phyloP scores from a whole-genome alignment of 2,797 vertebrate species.

The Steatocranus sp. region DNA sequence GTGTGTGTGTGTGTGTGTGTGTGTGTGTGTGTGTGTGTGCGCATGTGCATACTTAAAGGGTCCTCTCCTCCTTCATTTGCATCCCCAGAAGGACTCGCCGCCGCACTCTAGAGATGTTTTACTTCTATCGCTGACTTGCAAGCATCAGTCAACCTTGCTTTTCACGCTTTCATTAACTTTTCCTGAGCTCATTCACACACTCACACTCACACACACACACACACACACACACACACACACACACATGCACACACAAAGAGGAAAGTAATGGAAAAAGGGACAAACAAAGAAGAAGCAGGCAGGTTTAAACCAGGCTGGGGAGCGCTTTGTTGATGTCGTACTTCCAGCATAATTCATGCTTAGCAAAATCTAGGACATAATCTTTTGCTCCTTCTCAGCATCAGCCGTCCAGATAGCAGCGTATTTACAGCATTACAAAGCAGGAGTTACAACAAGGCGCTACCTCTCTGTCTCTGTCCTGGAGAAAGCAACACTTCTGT shows the following conservation, averaged over 20 bases:
- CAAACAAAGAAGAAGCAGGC: neutral
- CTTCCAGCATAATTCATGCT: constrained; percentile 45
- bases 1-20: too few species aligned
- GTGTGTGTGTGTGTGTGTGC: neutral
- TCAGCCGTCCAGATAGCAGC: constrained; percentile 7
- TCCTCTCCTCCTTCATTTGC: constrained; percentile 56
- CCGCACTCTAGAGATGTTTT: constrained; percentile 30
- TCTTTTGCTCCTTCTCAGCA: constrained; percentile 27
- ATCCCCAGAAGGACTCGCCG: constrained; percentile 24
- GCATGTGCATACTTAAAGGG: constrained; percentile 27
- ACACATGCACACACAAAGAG: neutral
- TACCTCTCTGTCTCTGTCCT: neutral
- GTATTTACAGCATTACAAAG: constrained; percentile 17
- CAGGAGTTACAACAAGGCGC: neutral
- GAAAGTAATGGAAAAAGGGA: neutral
- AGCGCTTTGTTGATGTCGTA: constrained; percentile 22
- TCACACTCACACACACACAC: neutral
- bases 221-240: neutral
- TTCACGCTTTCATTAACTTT: constrained; percentile 16
- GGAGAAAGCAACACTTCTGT: constrained; percentile 7
- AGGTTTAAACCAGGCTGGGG: constrained; percentile 5
- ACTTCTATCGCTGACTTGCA: constrained; percentile 7
- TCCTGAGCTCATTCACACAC: constrained; percentile 3
- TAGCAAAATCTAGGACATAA: constrained; percentile 52
- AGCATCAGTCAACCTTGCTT: constrained; percentile 17